phyloP scores from a whole-genome alignment of 2,888 invertebrate species.

The Clostera curtula region DNA sequence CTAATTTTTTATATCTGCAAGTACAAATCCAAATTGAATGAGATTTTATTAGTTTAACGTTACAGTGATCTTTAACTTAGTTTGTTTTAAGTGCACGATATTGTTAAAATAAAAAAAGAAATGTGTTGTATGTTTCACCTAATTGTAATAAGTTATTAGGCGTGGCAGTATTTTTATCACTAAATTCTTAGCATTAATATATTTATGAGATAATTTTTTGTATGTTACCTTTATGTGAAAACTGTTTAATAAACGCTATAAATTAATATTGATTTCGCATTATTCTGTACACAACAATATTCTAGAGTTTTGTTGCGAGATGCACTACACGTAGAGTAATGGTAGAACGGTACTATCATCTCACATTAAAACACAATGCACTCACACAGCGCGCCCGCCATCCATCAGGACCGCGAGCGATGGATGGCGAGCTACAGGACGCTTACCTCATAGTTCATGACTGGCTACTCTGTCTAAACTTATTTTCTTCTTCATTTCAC shows the following conservation, averaged over 20 bases:
- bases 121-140: conserved; percentile 71
- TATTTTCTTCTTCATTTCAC: conserved; percentile 48
- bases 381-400: conserved; percentile 36
- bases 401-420: conserved; percentile 33
- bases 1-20: conserved; percentile 64
- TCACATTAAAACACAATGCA: conserved; percentile 38
- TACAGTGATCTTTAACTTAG: conserved; percentile 70
- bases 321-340: conserved; percentile 7
- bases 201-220: conserved; percentile 63
- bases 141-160: conserved; percentile 69
- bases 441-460: conserved; percentile 55
- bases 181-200: conserved; percentile 60
- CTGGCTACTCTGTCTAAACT: conserved; percentile 54
- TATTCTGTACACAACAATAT: conserved; percentile 51
- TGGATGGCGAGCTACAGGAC: conserved; percentile 38
- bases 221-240: conserved; percentile 72
- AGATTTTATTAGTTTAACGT: conserved; percentile 71
- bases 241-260: conserved; percentile 70
- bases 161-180: conserved; percentile 66
- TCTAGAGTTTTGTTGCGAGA: conserved; percentile 16
- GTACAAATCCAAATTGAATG: conserved; percentile 74
- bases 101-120: conserved; percentile 69
- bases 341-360: conserved; percentile 12
- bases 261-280: conserved; percentile 66
- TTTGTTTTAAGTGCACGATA: conserved; percentile 70